A percentile compares a stretch with the other conserved stretches of the same genome.
Conservation (phyloP, 1,140 invertebrate species). For the Matsumurasca onukii region DNA sequence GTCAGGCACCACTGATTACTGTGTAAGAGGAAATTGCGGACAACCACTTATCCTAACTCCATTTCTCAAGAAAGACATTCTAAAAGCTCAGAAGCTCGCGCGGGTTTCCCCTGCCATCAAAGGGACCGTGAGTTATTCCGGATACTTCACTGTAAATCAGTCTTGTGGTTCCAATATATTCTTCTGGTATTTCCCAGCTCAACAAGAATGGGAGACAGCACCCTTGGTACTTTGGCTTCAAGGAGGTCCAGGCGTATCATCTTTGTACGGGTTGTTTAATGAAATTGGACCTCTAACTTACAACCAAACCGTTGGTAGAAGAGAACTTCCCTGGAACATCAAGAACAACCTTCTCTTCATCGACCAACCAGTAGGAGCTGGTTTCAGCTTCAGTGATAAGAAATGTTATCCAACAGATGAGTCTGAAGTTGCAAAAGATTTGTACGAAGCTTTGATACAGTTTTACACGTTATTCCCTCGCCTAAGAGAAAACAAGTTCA, state of each 20-base stretch:
- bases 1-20: no score
- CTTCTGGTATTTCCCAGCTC: slow-evolving; percentile 76
- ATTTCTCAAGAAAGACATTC: slow-evolving; percentile 27
- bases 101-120: slow-evolving; percentile 29
- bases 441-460: slow-evolving; percentile 65
- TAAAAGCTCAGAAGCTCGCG: slow-evolving; percentile 27
- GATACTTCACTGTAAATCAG: slow-evolving; percentile 72
- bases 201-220: slow-evolving; percentile 46
- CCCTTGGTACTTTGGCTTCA: slow-evolving; percentile 75
- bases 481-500: slow-evolving; percentile 39
- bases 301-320: not conserved
- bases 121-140: slow-evolving; percentile 52
- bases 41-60: slow-evolving; percentile 36
- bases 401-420: slow-evolving; percentile 17
- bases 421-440: slow-evolving; percentile 56
- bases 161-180: slow-evolving; percentile 58
- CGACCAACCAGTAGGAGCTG: slow-evolving; percentile 59
- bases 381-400: slow-evolving; percentile 36
- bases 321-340: slow-evolving; percentile 35
- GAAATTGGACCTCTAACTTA: slow-evolving; percentile 53
- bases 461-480: slow-evolving; percentile 66
- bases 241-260: slow-evolving; percentile 69
- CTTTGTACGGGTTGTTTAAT: slow-evolving; percentile 69
- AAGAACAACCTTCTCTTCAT: slow-evolving; percentile 61
- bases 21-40: no score